These are phyloP conservation scores for Melanaphis sacchari DNA, from an alignment of 1,140 invertebrate species.

Conservation along the genomic window DNA sequence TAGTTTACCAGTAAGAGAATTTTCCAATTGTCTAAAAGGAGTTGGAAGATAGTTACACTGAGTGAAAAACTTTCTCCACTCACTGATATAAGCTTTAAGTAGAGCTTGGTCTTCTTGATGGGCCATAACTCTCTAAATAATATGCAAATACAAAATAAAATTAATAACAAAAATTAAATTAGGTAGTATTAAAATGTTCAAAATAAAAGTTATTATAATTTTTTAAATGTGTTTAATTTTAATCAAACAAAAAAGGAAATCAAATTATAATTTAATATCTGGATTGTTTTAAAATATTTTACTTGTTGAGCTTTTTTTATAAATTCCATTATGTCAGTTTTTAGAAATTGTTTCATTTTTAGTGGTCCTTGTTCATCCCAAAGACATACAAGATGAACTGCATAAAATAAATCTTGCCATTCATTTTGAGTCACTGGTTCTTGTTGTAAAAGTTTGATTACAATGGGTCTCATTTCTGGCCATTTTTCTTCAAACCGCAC, in stretches of 20 bases:
- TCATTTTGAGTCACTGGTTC: conserved; percentile 91
- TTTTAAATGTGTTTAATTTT: not conserved
- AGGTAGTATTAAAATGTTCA: not conserved
- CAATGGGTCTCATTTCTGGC: conserved; percentile 91
- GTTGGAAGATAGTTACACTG: conserved; percentile 96
- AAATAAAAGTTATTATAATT: not conserved
- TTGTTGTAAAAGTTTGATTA: conserved; percentile 90
- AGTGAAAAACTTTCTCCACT: conserved; percentile 98
- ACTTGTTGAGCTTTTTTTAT: conserved; percentile 91
- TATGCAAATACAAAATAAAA: not conserved
- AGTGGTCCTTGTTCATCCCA: conserved; percentile 95
- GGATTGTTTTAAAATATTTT: conserved; percentile 56
- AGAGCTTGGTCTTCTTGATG: conserved; percentile 94
- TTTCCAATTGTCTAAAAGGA: conserved; percentile 92
- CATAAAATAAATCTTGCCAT: conserved; percentile 98
- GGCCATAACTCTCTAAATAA: conserved; percentile 77
- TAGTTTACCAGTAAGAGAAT: conserved; percentile 74
- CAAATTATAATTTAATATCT: not conserved
- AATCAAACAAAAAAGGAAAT: not conserved
- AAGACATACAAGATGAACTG: conserved; percentile 91
- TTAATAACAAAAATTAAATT: not conserved
- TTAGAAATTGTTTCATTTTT: conserved; percentile 86
- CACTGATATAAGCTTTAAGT: conserved; percentile 93
- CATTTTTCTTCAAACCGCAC: conserved; percentile 93
- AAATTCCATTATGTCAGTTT: conserved; percentile 93